Base-by-base conservation (phyloP, 2,888 invertebrate species). In the Entomobrya proxima region DNA sequence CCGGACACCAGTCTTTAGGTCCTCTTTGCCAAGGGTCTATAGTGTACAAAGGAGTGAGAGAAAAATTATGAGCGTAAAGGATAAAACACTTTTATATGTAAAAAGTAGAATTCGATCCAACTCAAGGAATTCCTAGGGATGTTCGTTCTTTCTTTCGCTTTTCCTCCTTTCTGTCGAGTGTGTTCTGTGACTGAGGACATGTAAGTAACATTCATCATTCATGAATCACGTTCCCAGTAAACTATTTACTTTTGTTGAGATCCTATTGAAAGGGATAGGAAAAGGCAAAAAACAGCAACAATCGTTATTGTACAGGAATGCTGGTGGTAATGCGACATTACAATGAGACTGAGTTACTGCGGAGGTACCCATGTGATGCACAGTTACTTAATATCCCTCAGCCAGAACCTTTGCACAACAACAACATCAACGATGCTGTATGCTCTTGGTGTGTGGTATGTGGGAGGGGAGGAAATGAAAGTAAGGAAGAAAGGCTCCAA, bases 11-110 rank as follows among this genome's bases (percentile, higher is more conserved):
- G 72, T 86, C 77, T 76, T 88, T 24, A 87, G 86, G 32, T 85
- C 85, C 61, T 85, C 85, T 81, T 88, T 86, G 55, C 86, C 87
- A 50, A 86, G 83, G 44, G 88, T 85, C 88, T 88, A 44, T 27
- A 74, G n/a, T 11, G 61, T 24, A 64, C 21, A 13, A 64, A 52
- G 55, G 32, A 74, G 27, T 13, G 40, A 13, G 15, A 58, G 24
- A 77, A 55, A 76, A 37, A 64, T 18, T 64, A 64, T 64, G 37
- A 69, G 24, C 27, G 52, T 58, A 44, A 40, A 50, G 74, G 5
- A 30, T 47, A 35, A 64, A 64, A 64, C 37, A 64, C 64, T 9
- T 27, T 50, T 52, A 67, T 40, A 69, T 72, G 69, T n/a, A 74
- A 61, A 40, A 64, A 82, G 52, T 15, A 18, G 35, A 82, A 82